Conservation (phyloP, 2,113 vertebrate genomes). For the Thunnus maccoyii region DNA sequence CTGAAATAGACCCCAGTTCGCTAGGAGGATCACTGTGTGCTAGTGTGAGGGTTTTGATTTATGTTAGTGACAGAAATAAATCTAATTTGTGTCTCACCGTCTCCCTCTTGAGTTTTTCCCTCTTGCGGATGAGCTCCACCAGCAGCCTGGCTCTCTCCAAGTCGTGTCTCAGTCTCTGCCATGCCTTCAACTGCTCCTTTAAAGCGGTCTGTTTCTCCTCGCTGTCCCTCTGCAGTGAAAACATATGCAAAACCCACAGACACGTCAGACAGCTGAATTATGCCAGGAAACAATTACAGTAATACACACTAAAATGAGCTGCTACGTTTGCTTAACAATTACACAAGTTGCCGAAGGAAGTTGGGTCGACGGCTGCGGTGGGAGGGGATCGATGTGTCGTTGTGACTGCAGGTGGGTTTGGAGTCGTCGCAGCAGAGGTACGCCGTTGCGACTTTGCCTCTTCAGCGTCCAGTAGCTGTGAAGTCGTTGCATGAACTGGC, state of each 20-base stretch:
- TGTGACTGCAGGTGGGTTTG: slow-evolving; percentile 98
- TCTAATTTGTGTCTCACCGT: slow-evolving; percentile 85
- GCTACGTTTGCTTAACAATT: not conserved
- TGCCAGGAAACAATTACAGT: not conserved
- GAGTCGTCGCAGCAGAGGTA: slow-evolving; percentile 94
- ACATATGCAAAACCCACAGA: slow-evolving; percentile 30
- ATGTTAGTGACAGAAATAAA: not conserved
- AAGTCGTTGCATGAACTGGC: slow-evolving; percentile 99
- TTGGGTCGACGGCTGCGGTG: slow-evolving; percentile 62
- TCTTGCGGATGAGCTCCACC: slow-evolving; percentile 98
- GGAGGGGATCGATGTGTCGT: slow-evolving; percentile 92
- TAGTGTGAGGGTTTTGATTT: not conserved
- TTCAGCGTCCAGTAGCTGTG: slow-evolving; percentile 99
- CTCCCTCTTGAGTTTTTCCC: slow-evolving; percentile 98
- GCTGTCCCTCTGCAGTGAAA: slow-evolving; percentile 90
- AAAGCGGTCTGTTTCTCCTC: slow-evolving; percentile 95
- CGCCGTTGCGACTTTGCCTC: slow-evolving; percentile 97
- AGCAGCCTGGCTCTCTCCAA: slow-evolving; percentile 95
- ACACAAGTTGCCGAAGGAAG: slow-evolving; percentile 51
- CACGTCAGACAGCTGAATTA: not conserved
- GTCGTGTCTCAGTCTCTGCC: slow-evolving; percentile 98
- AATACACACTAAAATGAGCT: not conserved
- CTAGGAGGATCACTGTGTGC: not conserved
- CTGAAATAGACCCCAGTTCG: not conserved
- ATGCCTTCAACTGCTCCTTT: slow-evolving; percentile 98